Percentiles rank a stretch among this genome's conserved stretches.
Conservation (phyloP, 2,797 vertebrate genomes). For the Rhinichthys osculus region DNA sequence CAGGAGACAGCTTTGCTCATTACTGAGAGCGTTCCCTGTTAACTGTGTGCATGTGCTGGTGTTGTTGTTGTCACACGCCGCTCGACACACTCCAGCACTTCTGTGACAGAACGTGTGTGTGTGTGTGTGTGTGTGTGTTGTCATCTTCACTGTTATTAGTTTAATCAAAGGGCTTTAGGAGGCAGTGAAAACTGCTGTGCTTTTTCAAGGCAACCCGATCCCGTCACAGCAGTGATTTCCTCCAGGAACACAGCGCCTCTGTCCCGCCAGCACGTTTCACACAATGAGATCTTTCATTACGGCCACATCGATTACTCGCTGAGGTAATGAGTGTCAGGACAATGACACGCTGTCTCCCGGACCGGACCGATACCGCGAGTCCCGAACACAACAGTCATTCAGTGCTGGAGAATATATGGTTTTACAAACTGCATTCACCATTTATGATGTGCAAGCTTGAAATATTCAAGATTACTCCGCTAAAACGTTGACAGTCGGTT, state of each 20-base stretch:
- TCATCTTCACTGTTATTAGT: constrained; percentile 1
- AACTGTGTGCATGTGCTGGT: not conserved
- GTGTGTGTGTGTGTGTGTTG: constrained; percentile 1
- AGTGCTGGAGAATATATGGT: not conserved
- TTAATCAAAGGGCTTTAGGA: constrained; percentile 11
- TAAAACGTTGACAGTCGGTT: not conserved
- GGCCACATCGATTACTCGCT: constrained; percentile 58
- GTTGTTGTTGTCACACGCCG: not conserved
- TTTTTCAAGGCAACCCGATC: constrained; percentile 33
- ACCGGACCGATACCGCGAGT: not conserved
- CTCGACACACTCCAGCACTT: not conserved
- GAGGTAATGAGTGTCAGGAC: constrained; percentile 61
- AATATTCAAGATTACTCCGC: not conserved
- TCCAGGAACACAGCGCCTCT: constrained; percentile 52
- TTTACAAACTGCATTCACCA: not conserved
- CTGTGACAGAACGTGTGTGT: not conserved
- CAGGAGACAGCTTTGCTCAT: not conserved
- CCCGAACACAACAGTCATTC: not conserved
- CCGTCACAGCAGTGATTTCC: constrained; percentile 31
- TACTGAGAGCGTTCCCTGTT: not conserved
- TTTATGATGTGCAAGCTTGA: constrained; percentile 4
- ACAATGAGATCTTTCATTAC: constrained; percentile 66
- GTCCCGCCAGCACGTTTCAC: constrained; percentile 49
- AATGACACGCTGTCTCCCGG: constrained; percentile 59
- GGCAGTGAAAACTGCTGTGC: constrained; percentile 6